A percentile compares a stretch with the other conserved stretches of the same genome.
These are phyloP conservation scores for Chymomyza procnemis DNA, from an alignment of 2,888 invertebrate genomes.

Conservation along the genomic window DNA sequence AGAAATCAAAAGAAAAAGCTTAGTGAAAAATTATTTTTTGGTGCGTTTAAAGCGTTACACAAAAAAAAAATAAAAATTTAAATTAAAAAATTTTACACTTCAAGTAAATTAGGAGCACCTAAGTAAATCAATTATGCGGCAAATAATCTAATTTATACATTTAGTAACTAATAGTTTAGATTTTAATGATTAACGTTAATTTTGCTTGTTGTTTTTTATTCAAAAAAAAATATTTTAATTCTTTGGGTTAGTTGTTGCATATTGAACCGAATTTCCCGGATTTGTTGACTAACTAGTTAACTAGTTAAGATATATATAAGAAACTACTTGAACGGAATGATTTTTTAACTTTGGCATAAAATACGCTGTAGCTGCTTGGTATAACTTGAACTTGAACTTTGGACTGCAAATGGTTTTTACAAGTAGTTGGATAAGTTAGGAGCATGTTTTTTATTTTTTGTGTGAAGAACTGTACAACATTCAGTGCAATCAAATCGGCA, in stretches of 20 bases:
- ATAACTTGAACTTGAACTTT: constrained; percentile 7
- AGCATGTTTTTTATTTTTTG: constrained; percentile 14
- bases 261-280: constrained; percentile 61
- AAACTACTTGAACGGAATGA: background rate
- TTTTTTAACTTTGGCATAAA: background rate
- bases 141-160: constrained; percentile 66
- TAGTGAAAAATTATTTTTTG: background rate
- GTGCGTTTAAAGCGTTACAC: background rate
- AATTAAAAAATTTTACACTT: background rate
- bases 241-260: constrained; percentile 18
- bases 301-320: background rate
- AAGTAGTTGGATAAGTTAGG: constrained; percentile 19
- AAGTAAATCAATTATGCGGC: constrained; percentile 34
- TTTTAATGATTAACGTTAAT: background rate
- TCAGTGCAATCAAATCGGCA: constrained; percentile 36
- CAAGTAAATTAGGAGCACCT: background rate
- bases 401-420: constrained; percentile 12
- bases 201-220: constrained; percentile 16
- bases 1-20: constrained; percentile 19
- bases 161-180: constrained; percentile 55
- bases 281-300: constrained; percentile 1
- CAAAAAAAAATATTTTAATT: constrained; percentile 25
- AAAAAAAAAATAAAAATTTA: background rate
- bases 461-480: constrained; percentile 39
- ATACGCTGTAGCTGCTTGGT: background rate